Conservation (phyloP, 1,140 invertebrate species). For the Lepidotrigona ventralis region DNA sequence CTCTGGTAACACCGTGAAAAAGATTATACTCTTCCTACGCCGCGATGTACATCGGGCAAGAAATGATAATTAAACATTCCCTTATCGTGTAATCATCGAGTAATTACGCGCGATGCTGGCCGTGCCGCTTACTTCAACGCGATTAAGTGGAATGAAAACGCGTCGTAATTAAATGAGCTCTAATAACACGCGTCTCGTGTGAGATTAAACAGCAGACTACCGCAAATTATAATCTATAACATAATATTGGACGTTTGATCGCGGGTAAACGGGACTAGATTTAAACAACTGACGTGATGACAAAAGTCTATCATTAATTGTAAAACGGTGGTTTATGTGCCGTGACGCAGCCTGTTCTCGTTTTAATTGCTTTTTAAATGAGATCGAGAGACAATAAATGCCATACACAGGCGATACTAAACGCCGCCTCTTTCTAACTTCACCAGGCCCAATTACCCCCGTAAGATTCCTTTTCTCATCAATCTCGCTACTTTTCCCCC, state of each 20-base stretch:
- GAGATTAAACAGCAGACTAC: constrained; percentile 17
- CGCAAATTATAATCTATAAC: constrained; percentile 14
- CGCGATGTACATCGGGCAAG: neutral
- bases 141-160: constrained; percentile 21
- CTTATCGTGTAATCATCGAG: constrained; percentile 37
- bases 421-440: constrained; percentile 4
- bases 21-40: neutral
- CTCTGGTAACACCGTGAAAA: constrained; percentile 61
- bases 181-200: constrained; percentile 19
- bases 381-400: neutral
- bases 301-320: constrained; percentile 16
- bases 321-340: constrained; percentile 5
- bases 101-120: constrained; percentile 22
- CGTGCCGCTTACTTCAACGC: neutral
- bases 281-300: constrained; percentile 4
- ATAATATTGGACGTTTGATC: constrained; percentile 1
- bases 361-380: constrained; percentile 56
- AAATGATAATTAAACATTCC: constrained; percentile 33
- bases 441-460: constrained; percentile 61
- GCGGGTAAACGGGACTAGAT: neutral
- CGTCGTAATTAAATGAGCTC: constrained; percentile 27
- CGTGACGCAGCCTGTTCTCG: constrained; percentile 10
- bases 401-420: neutral
- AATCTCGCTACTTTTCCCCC: constrained; percentile 62
- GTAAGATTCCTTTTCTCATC: constrained; percentile 66